Evolutionary conservation across 2,888 invertebrate species (phyloP).

Genomic region (Ormyrus thymus): DNA sequence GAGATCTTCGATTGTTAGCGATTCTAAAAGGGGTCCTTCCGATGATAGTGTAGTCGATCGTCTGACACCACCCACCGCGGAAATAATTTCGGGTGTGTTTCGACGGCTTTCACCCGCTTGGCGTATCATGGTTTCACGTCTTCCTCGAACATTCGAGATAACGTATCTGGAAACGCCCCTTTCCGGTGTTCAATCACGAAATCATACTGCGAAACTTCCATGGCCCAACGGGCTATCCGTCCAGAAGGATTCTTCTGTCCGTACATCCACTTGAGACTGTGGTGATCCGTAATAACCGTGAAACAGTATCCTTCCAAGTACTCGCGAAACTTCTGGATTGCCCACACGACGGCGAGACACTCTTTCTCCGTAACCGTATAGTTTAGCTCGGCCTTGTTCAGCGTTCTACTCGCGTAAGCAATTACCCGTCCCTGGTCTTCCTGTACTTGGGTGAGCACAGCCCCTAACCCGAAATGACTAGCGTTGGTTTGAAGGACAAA

Average conservation of each 20-base stretch:
- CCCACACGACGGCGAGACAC: too few species aligned
- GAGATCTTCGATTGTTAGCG: not conserved
- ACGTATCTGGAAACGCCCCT: not conserved
- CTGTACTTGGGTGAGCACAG: not conserved
- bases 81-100: conserved; percentile 3
- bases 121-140: not conserved
- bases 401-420: not conserved
- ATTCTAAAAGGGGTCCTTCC: not conserved
- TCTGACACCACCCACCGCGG: not conserved
- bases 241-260: not conserved
- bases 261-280: not conserved
- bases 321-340: too few species aligned
- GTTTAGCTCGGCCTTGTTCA: too few species aligned
- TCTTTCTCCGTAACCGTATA: too few species aligned
- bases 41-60: not conserved
- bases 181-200: not conserved
- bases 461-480: not conserved
- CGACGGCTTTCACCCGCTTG: not conserved
- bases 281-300: not conserved
- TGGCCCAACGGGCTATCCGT: not conserved
- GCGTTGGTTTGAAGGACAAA: not conserved
- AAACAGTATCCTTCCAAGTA: not conserved
- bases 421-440: not conserved
- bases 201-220: not conserved
- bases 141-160: not conserved